Evolutionary conservation across 2,797 vertebrate genomes (phyloP).

Genomic region (Margarornis squamiger): DNA sequence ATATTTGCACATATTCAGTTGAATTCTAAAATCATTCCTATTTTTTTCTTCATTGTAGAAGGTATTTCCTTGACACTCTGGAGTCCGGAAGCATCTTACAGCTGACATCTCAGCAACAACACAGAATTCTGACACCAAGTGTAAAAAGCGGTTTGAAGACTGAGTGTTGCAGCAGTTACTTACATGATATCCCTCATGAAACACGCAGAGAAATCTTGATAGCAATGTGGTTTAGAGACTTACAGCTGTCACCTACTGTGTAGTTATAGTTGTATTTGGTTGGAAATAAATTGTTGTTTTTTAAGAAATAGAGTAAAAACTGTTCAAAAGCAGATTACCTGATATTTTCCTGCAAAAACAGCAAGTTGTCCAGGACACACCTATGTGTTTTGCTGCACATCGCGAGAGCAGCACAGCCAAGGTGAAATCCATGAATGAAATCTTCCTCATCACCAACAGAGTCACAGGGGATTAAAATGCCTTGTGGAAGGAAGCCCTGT

Average conservation of each 20-base stretch:
- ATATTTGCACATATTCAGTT: background rate
- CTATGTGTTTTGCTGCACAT: background rate
- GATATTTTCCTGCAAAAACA: background rate
- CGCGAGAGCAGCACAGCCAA: background rate
- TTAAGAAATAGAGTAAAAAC: background rate
- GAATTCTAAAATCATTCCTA: background rate
- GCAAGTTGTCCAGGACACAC: background rate
- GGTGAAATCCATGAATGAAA: background rate
- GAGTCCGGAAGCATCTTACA: background rate
- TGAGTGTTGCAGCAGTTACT: background rate
- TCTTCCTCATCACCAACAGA: background rate
- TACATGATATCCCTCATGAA: fast-evolving
- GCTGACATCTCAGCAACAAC: background rate
- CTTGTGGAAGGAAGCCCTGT: background rate
- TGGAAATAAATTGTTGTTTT: background rate
- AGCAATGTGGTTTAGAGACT: background rate
- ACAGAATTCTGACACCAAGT: background rate
- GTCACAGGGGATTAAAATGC: background rate
- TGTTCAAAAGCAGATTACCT: background rate
- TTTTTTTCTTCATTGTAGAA: background rate
- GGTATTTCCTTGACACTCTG: background rate
- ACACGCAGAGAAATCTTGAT: background rate
- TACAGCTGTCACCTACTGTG: background rate
- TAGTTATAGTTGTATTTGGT: background rate
- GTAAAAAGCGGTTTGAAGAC: background rate